phyloP scores from a whole-genome alignment of 2,113 vertebrate species.

The Ptyas mucosa region DNA sequence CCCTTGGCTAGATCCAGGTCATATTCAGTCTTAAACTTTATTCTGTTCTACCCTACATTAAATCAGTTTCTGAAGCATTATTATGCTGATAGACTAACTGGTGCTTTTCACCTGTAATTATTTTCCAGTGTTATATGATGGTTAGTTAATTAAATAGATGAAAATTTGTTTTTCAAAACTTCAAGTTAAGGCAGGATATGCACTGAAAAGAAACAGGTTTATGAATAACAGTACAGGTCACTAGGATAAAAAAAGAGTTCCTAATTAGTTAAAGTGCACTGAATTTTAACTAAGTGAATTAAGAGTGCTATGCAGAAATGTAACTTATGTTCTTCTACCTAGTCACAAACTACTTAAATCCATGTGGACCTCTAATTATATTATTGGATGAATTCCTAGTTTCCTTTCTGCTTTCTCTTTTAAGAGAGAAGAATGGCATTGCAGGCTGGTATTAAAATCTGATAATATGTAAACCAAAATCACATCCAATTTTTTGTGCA shows the following conservation, averaged over 20 bases:
- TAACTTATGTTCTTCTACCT: not conserved
- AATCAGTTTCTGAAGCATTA: not conserved
- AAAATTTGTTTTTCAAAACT: not conserved
- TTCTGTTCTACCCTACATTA: not conserved
- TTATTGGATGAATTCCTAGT: not conserved
- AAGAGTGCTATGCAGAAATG: not conserved
- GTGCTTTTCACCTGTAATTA: not conserved
- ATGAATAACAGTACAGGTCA: not conserved
- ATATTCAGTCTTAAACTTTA: not conserved
- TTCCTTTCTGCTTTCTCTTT: not conserved
- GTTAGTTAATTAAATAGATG: not conserved
- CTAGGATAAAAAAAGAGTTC: not conserved
- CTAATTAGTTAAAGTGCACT: not conserved
- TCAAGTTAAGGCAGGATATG: not conserved
- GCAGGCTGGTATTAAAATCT: not conserved
- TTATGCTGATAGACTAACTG: not conserved
- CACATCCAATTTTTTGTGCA: not conserved
- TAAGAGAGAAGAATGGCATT: not conserved
- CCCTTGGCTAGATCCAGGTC: not conserved
- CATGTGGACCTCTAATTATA: not conserved
- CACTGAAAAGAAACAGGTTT: not conserved
- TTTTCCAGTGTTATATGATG: not conserved
- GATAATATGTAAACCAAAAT: not conserved
- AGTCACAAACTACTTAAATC: not conserved
- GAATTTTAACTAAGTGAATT: not conserved